Evolutionary conservation across 2,113 vertebrate genomes (phyloP).

Genomic region (Tauraco erythrolophus): DNA sequence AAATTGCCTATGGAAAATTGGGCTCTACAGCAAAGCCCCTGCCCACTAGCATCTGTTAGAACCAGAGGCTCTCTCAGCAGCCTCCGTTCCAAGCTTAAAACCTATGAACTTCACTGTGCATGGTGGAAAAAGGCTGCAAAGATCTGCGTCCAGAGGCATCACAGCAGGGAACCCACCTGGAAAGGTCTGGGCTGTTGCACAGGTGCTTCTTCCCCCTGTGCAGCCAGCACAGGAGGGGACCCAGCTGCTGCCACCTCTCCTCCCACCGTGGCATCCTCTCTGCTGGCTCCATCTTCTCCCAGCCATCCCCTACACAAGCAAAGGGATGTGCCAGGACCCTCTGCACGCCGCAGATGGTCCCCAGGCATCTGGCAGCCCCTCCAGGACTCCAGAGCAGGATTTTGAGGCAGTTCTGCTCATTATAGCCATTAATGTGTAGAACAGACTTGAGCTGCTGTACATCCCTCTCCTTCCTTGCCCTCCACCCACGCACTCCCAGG

Average conservation of each 20-base stretch:
- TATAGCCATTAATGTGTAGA: not conserved
- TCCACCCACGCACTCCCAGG: not conserved
- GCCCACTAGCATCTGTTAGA: too few species aligned
- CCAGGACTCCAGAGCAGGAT: fast-evolving
- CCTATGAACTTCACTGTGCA: fast-evolving
- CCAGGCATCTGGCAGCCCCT: not conserved
- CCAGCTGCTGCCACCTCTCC: not conserved
- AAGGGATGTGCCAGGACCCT: not conserved
- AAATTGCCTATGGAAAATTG: not conserved
- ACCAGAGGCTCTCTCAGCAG: not conserved
- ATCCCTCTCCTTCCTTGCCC: not conserved
- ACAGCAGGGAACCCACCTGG: not conserved
- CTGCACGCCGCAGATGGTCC: fast-evolving
- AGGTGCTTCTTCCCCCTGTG: fast-evolving
- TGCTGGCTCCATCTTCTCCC: not conserved
- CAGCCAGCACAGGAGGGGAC: not conserved
- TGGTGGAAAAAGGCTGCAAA: not conserved
- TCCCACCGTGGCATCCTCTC: not conserved
- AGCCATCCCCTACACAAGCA: not conserved
- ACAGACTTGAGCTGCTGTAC: not conserved
- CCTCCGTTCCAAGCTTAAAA: not conserved
- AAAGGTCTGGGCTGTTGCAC: not conserved
- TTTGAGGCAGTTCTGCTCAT: not conserved
- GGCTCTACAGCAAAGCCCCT: not conserved
- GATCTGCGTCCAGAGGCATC: too few species aligned